These are phyloP conservation scores for Hypselothyrea guttata DNA, from an alignment of 2,888 invertebrate genomes.

Conservation along the genomic window DNA sequence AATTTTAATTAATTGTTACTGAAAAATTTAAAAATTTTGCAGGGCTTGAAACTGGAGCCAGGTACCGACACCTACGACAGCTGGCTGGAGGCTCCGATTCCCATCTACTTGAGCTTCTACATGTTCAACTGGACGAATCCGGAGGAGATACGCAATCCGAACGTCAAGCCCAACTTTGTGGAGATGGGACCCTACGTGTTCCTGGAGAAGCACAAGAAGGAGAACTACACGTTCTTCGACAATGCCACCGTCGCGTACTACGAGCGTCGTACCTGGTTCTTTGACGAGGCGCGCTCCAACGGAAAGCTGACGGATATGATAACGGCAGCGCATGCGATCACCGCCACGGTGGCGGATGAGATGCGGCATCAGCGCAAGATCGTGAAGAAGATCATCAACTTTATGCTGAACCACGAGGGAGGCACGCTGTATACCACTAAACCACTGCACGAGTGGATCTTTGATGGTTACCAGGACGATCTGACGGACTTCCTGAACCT, in stretches of 20 bases:
- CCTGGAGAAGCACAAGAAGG: conserved; percentile 78
- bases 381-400: conserved; percentile 83
- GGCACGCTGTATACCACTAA: conserved; percentile 84
- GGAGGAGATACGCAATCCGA: conserved; percentile 83
- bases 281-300: conserved; percentile 86
- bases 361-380: conserved; percentile 83
- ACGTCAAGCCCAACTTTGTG: conserved; percentile 85
- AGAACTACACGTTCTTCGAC: conserved; percentile 85
- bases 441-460: conserved; percentile 87
- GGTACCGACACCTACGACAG: conserved; percentile 86
- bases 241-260: conserved; percentile 90
- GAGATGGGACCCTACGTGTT: conserved; percentile 87
- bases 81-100: conserved; percentile 92
- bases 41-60: conserved; percentile 87
- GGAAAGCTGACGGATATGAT: conserved; percentile 87
- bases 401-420: conserved; percentile 84
- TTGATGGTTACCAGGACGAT: conserved; percentile 91
- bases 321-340: conserved; percentile 89
- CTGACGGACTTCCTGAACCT: conserved; percentile 85
- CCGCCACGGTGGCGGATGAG: conserved; percentile 86
- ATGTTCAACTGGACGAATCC: conserved; percentile 92
- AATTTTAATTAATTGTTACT: no score
- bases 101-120: conserved; percentile 89
- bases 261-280: conserved; percentile 89
- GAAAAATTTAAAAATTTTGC: no score